These are phyloP conservation scores for Tetranychus urticae DNA, from an alignment of 1,140 invertebrate genomes.

Conservation along the genomic window DNA sequence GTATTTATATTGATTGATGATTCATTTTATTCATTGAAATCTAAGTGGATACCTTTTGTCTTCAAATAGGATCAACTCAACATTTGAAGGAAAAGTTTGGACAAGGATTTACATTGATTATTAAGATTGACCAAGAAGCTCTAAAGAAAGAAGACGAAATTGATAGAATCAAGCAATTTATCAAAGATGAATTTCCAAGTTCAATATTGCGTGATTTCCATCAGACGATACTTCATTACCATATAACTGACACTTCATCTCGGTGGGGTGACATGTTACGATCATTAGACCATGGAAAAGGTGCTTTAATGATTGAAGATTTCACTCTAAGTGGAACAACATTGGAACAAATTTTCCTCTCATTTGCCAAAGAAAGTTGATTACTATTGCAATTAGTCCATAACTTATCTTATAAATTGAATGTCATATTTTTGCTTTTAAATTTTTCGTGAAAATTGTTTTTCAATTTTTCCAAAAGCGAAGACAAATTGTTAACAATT, in stretches of 20 bases:
- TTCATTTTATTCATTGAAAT: not conserved
- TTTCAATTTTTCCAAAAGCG: too few species aligned
- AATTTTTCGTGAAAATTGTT: too few species aligned
- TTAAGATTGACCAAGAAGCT: not conserved
- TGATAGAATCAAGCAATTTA: not conserved
- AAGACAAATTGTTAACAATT: too few species aligned
- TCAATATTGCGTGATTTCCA: conserved; percentile 5
- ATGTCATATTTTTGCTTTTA: too few species aligned
- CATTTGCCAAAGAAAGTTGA: conserved; percentile 18
- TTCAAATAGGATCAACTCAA: conserved; percentile 26
- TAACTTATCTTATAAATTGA: too few species aligned
- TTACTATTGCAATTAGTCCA: too few species aligned
- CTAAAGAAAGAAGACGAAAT: not conserved
- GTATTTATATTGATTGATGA: conserved; percentile 13
- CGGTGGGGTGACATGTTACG: conserved; percentile 22
- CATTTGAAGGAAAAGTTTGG: conserved; percentile 49
- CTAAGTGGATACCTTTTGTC: not conserved
- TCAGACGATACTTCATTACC: conserved; percentile 32
- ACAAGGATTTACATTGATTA: conserved; percentile 24
- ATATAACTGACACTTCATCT: conserved; percentile 25
- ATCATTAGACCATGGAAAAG: conserved; percentile 18
- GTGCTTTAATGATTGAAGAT: conserved; percentile 23
- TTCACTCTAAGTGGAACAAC: conserved; percentile 28
- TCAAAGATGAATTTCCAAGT: not conserved
- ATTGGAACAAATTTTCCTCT: conserved; percentile 28